Evolutionary conservation across 2,888 invertebrate species (phyloP).

Genomic region (Philonicus albiceps): DNA sequence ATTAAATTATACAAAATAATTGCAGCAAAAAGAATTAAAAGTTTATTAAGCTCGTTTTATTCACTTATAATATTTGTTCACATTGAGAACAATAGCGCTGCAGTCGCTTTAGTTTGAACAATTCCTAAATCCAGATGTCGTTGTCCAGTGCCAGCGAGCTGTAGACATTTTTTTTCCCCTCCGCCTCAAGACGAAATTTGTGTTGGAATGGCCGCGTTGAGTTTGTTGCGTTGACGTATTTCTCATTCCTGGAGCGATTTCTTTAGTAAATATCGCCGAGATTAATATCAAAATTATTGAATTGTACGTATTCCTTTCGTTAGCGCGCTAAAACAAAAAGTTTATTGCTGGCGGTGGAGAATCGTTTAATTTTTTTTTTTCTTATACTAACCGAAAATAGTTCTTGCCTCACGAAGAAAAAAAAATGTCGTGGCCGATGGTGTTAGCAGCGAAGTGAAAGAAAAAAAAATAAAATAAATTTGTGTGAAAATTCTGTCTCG

Average conservation of each 20-base stretch:
- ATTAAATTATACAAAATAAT: not conserved
- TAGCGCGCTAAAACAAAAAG: not conserved
- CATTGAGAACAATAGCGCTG: not conserved
- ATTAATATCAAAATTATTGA: not conserved
- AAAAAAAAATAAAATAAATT: not conserved
- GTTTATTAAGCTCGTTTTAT: not conserved
- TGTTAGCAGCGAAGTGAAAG: not conserved
- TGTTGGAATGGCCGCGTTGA: conserved; percentile 11
- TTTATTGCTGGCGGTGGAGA: not conserved
- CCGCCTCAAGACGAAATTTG: not conserved
- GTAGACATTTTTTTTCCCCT: not conserved
- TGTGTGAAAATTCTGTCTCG: not conserved
- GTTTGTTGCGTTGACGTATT: conserved; percentile 16
- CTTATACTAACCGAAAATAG: conserved; percentile 8
- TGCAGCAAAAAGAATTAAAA: not conserved
- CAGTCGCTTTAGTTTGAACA: not conserved
- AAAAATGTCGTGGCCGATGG: not conserved
- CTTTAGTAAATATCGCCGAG: not conserved
- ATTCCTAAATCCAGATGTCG: not conserved
- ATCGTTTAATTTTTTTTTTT: not conserved
- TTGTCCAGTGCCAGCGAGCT: not conserved
- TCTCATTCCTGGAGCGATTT: not conserved
- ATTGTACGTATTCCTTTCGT: conserved; percentile 1
- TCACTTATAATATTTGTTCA: not conserved
- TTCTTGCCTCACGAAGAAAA: not conserved